These are phyloP conservation scores for Luehdorfia chinensis DNA, from an alignment of 1,140 invertebrate species.

Conservation along the genomic window DNA sequence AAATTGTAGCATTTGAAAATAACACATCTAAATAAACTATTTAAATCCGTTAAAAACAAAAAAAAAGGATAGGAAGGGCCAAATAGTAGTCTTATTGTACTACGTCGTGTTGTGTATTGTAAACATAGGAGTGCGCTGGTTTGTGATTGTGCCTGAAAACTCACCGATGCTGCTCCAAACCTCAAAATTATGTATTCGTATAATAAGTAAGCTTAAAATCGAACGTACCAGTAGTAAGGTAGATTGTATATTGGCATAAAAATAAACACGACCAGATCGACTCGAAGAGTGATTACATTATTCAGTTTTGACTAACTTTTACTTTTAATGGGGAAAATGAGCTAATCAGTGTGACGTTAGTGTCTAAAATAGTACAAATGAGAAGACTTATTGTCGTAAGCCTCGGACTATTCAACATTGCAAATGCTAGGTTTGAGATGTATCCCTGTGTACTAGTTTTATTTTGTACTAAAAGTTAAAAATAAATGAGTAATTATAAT, in stretches of 20 bases:
- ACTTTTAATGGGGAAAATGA: conserved; percentile 71
- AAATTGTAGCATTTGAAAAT: background rate
- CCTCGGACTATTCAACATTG: conserved; percentile 74
- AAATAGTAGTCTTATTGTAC: conserved; percentile 7
- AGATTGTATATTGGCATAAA: conserved; percentile 54
- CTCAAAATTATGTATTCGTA: conserved; percentile 74
- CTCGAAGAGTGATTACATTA: conserved; percentile 75
- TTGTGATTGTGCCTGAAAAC: conserved; percentile 72
- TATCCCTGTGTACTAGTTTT: conserved; percentile 78
- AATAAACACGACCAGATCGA: conserved; percentile 49
- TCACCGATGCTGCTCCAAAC: conserved; percentile 75
- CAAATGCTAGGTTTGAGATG: conserved; percentile 77
- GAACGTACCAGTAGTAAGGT: conserved; percentile 55
- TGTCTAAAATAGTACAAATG: conserved; percentile 79
- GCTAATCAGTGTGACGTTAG: conserved; percentile 72
- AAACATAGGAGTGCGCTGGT: conserved; percentile 68
- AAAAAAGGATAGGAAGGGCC: too few species aligned
- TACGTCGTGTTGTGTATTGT: conserved; percentile 54
- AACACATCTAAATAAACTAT: too few species aligned
- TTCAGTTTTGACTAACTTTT: conserved; percentile 72
- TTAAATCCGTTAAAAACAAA: too few species aligned
- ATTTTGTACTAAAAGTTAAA: conserved; percentile 78
- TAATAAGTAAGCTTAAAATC: conserved; percentile 60
- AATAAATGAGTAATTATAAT: conserved; percentile 72
- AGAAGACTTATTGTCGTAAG: conserved; percentile 78